phyloP scores from a whole-genome alignment of 2,888 invertebrate genomes.

The Melieria picta region DNA sequence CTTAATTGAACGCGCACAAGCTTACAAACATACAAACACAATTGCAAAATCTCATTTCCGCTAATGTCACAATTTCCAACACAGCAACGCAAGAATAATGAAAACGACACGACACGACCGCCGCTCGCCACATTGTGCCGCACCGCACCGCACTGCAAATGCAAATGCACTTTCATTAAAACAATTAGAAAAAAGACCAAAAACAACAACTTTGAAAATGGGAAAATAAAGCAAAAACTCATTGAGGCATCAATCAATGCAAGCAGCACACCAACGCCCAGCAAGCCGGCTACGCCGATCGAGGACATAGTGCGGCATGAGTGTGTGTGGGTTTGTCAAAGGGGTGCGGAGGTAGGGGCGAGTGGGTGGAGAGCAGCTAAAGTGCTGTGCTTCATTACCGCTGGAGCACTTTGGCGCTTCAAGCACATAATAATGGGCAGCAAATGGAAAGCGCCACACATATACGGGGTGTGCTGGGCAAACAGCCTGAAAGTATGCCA shows the following conservation, averaged over 20 bases:
- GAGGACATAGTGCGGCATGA: not conserved
- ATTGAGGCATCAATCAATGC: constrained; percentile 17
- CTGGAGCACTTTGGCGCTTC: too few species aligned
- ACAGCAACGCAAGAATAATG: not conserved
- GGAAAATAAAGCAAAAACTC: constrained; percentile 6
- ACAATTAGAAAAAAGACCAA: constrained; percentile 14
- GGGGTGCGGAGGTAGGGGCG: not conserved
- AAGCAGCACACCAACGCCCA: not conserved
- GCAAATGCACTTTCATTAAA: constrained; percentile 18
- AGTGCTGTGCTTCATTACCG: not conserved
- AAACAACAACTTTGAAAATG: not conserved
- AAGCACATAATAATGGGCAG: too few species aligned
- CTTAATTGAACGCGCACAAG: not conserved
- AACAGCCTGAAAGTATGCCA: too few species aligned
- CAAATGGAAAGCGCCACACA: too few species aligned
- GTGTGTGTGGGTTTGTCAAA: not conserved
- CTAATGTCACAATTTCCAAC: constrained; percentile 34
- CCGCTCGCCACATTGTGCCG: too few species aligned
- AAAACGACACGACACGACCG: too few species aligned
- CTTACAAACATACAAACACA: constrained; percentile 17
- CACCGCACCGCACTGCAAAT: not conserved
- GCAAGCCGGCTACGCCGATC: not conserved
- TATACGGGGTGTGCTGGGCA: too few species aligned
- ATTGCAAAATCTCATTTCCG: constrained; percentile 35
- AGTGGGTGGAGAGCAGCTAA: not conserved